Evolutionary conservation across 2,797 vertebrate genomes (phyloP), one percentile per base, ranked within the genome.

Genomic region (Mormyrops boulengeri): DNA sequence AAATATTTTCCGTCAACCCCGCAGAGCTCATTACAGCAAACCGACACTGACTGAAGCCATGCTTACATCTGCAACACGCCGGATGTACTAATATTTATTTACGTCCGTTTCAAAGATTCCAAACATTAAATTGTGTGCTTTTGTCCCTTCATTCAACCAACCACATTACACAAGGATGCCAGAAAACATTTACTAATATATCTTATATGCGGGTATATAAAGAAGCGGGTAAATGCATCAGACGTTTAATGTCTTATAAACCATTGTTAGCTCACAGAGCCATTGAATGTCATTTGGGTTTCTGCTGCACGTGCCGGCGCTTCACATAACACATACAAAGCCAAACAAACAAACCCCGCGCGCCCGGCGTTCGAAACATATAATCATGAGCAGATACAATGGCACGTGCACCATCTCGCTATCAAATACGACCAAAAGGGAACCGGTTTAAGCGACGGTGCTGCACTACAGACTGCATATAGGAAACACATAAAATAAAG

Each of bases 261-360:
- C 14, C 60, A 73, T 73, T 34, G 66, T 38, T 38, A 73, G 66
- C 66, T 73, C 26, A 73, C 66, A 73, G 30, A 73, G 30, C 66
- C 12, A 26, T 53, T 53, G 49, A 53, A 86, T 86, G 26, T 34
- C 11, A 53, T 17, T 53, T 34, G 50, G 52, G 30, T 17, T 86
- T 55, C n/a, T 19, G 17, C 19, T n/a, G 85, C 85, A 87, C 85
- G 85, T 87, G 85, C 85, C 85, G 85, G 85, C 30, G 84, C 49
- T 85, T 85, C 84, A 85, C 38, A 44, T 19, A 80, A 80, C n/a
- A 50, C 44, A 52, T 7, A 26, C 26, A 30, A 30, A 85, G 26
- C 8, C 38, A 85, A 52, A 52, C 7, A 52, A 50, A 50, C 82
- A 85, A 50, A 22, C 5, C 85, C 26, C 26, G 85, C 30, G 50